These are phyloP conservation scores for Galendromus occidentalis DNA, from an alignment of 1,140 invertebrate genomes.

Conservation along the genomic window DNA sequence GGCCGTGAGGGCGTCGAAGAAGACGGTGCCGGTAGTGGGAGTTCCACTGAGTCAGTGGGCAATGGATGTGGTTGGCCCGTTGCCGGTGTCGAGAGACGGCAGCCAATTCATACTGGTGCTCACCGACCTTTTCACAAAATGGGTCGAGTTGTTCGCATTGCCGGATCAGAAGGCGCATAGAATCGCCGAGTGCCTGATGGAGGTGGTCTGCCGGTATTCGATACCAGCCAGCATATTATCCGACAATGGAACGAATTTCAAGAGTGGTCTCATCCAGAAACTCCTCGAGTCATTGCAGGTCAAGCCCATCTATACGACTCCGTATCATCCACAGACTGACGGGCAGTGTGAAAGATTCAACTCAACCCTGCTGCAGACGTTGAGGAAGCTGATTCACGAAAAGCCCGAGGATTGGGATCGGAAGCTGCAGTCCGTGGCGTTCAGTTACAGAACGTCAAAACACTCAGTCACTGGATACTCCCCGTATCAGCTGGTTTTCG, in stretches of 20 bases:
- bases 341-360: slow-evolving; percentile 19
- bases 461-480: slow-evolving; percentile 27
- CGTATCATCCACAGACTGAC: slow-evolving; percentile 20
- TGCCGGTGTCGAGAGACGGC: slow-evolving; percentile 12
- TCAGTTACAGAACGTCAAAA: slow-evolving; percentile 29
- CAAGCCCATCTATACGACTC: slow-evolving; percentile 17
- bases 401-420: slow-evolving; percentile 29
- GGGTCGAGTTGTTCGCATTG: slow-evolving; percentile 4
- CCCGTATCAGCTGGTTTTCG: slow-evolving; percentile 31
- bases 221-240: too few species aligned
- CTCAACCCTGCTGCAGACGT: slow-evolving; percentile 14
- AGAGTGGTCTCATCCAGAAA: slow-evolving; percentile 15
- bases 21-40: too few species aligned
- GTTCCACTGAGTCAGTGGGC: not conserved
- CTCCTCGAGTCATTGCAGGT: slow-evolving; percentile 18
- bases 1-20: too few species aligned
- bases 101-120: slow-evolving; percentile 20
- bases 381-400: slow-evolving; percentile 22
- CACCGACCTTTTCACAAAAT: slow-evolving; percentile 21
- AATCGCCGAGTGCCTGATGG: too few species aligned
- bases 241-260: too few species aligned
- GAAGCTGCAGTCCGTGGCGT: slow-evolving; percentile 27
- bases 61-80: slow-evolving; percentile 18
- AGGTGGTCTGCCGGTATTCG: too few species aligned
- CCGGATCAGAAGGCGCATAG: too few species aligned